phyloP scores from a whole-genome alignment of 92 coral and sea anemone genomes.

The Parazoanthus swiftii region DNA sequence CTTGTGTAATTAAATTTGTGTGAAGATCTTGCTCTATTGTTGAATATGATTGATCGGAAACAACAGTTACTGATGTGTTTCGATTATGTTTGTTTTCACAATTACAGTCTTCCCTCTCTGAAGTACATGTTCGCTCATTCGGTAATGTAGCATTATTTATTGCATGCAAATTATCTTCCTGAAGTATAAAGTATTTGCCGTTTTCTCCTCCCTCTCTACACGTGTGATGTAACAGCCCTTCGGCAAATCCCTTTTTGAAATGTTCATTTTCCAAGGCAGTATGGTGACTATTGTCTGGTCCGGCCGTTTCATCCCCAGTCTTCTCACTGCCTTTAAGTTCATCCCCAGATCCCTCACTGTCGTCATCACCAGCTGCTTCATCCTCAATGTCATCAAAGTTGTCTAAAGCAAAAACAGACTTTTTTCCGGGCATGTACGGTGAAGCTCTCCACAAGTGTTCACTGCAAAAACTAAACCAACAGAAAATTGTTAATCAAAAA shows the following conservation, averaged over 20 bases:
- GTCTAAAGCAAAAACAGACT: constrained; percentile 77
- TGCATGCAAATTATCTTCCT: not conserved
- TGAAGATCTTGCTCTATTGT: not conserved
- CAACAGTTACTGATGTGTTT: not conserved
- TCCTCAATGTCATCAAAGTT: constrained; percentile 58
- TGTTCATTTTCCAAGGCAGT: not conserved
- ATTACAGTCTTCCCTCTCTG: not conserved
- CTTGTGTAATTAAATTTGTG: not conserved
- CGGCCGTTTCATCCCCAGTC: constrained; percentile 2
- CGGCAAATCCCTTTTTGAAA: not conserved
- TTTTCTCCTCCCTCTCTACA: not conserved
- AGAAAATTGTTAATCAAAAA: not conserved
- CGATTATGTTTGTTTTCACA: not conserved
- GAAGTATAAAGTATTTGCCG: not conserved
- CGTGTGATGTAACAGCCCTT: not conserved
- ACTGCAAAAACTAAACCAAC: constrained; percentile 57
- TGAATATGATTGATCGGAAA: not conserved
- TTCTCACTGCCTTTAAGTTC: constrained; percentile 13
- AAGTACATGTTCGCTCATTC: not conserved
- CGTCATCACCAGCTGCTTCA: constrained; percentile 64
- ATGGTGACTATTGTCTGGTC: not conserved
- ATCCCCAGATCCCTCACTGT: constrained; percentile 50
- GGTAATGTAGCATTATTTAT: not conserved
- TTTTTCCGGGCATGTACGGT: constrained; percentile 76
- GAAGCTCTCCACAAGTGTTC: constrained; percentile 86